A percentile compares a stretch with the other conserved stretches of the same genome.
Evolutionary conservation across 2,113 vertebrate species (phyloP).

Genomic region (Pollachius pollachius): DNA sequence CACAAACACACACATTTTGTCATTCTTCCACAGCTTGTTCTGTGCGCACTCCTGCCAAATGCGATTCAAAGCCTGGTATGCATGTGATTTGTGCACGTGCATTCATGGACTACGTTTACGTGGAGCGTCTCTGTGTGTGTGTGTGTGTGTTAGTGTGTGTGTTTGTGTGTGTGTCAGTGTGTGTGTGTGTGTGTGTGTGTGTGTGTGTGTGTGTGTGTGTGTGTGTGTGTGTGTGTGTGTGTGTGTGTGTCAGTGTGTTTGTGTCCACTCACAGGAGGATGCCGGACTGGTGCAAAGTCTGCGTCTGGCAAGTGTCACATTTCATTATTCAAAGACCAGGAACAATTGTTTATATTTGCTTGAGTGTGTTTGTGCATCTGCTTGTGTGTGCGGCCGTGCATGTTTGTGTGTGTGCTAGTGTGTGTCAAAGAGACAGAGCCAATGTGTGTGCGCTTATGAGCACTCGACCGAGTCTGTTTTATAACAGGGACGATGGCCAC

Average conservation of each 20-base stretch:
- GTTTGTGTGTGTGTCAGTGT: constrained; percentile 27
- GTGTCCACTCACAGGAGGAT: constrained; percentile 30
- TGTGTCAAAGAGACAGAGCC: too few species aligned
- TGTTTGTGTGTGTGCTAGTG: neutral
- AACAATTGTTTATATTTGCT: too few species aligned
- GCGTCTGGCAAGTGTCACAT: constrained; percentile 44
- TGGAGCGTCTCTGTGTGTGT: constrained; percentile 15
- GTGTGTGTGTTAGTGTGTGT: constrained; percentile 22
- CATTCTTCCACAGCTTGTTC: constrained; percentile 16
- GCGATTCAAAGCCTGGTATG: constrained; percentile 34
- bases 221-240: constrained; percentile 25
- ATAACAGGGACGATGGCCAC: constrained; percentile 13
- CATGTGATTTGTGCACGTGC: too few species aligned
- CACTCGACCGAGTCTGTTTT: constrained; percentile 3
- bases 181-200: constrained; percentile 9
- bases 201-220: constrained; percentile 26
- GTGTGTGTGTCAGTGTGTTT: constrained; percentile 29
- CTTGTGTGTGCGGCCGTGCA: neutral
- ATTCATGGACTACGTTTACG: too few species aligned
- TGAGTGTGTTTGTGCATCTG: too few species aligned
- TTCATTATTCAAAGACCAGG: constrained; percentile 48
- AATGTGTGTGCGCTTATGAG: neutral
- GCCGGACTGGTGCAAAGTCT: constrained; percentile 14
- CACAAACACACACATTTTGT: neutral
- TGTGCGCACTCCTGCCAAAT: constrained; percentile 30